Evolutionary conservation across 2,888 invertebrate species (phyloP).

Genomic region (Eupithecia centaureata): DNA sequence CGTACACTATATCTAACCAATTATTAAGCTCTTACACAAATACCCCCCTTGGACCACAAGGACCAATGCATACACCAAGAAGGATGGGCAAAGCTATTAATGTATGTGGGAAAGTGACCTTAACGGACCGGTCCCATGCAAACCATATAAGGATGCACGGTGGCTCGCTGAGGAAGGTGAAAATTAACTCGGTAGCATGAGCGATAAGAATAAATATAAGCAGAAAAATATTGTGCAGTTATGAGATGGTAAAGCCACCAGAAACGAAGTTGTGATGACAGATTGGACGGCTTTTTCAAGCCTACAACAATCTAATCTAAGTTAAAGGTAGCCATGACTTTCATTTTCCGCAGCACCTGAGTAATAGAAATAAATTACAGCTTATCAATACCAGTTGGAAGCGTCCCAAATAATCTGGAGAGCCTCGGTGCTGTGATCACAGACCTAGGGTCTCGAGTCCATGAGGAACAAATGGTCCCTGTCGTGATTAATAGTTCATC

Average conservation of each 20-base stretch:
- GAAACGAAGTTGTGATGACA: background rate
- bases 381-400: no score
- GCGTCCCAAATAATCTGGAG: no score
- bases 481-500: no score
- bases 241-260: background rate
- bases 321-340: no score
- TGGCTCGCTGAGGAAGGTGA: conserved; percentile 3
- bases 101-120: conserved; percentile 69
- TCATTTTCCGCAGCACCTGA: no score
- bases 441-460: no score
- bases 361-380: no score
- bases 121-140: conserved; percentile 50
- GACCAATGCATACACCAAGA: conserved; percentile 4
- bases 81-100: conserved; percentile 60
- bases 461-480: no score
- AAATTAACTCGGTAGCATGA: conserved; percentile 4
- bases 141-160: conserved; percentile 15
- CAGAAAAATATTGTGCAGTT: background rate
- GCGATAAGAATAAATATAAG: background rate
- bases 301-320: no score
- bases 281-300: background rate
- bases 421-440: no score
- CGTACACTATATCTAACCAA: background rate
- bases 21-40: conserved; percentile 2
- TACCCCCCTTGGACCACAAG: conserved; percentile 10